Conservation (phyloP, 2,113 vertebrate genomes). For the Bucco capensis region DNA sequence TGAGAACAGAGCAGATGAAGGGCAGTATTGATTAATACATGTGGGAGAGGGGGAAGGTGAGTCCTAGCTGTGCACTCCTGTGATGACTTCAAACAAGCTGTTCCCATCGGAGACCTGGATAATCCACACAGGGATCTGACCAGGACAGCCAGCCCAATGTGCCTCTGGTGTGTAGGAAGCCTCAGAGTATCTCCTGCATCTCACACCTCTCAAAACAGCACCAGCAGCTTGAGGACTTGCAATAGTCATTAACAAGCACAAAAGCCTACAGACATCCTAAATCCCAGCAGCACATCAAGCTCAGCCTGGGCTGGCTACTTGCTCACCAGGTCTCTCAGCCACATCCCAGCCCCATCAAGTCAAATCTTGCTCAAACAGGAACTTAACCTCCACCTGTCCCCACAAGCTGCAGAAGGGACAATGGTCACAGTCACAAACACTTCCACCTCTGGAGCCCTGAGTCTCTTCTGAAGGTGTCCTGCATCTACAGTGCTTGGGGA, state of each 20-base stretch:
- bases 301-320: not conserved
- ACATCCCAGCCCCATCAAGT: not conserved
- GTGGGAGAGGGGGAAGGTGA: fast-evolving
- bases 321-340: not conserved
- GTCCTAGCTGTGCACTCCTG: not conserved
- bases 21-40: not conserved
- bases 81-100: not conserved
- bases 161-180: not conserved
- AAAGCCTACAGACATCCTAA: not conserved
- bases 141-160: fast-evolving
- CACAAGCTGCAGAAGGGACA: not conserved
- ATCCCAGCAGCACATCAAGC: not conserved
- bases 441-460: not conserved
- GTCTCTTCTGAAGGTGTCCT: not conserved
- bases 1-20: not conserved
- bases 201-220: not conserved
- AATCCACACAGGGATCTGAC: not conserved
- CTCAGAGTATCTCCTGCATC: not conserved
- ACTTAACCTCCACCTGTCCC: not conserved
- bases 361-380: not conserved
- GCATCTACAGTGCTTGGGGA: not conserved
- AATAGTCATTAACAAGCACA: not conserved
- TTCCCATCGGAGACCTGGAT: not conserved
- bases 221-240: not conserved
- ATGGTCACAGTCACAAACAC: not conserved